phyloP scores from a whole-genome alignment of 2,888 invertebrate genomes.

The Acleris laterana region DNA sequence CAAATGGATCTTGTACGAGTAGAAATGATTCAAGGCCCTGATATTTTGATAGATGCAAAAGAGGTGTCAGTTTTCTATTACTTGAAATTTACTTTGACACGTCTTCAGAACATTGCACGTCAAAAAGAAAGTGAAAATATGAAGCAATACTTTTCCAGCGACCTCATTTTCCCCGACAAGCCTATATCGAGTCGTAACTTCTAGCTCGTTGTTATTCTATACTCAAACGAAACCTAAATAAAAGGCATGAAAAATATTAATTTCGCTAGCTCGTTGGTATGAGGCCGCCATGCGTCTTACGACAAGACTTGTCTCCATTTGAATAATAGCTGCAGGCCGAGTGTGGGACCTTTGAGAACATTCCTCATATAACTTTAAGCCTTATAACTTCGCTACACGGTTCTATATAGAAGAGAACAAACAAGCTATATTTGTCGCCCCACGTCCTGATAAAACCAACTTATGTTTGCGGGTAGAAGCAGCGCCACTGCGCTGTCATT shows the following conservation, averaged over 20 bases:
- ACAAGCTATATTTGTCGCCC: slow-evolving; percentile 17
- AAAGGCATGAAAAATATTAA: slow-evolving; percentile 31
- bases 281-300: slow-evolving; percentile 12
- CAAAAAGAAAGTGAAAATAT: too few relatives aligned
- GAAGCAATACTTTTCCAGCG: too few relatives aligned
- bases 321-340: slow-evolving; percentile 22
- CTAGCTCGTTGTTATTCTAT: slow-evolving; percentile 5
- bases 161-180: too few relatives aligned
- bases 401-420: background rate
- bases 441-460: slow-evolving; percentile 10
- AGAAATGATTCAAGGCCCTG: too few relatives aligned
- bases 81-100: too few relatives aligned
- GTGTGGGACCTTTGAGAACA: background rate
- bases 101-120: too few relatives aligned
- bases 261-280: slow-evolving; percentile 16
- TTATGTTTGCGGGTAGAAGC: slow-evolving; percentile 2
- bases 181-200: too few relatives aligned
- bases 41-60: too few relatives aligned
- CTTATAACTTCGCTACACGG: background rate
- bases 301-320: slow-evolving; percentile 17
- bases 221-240: slow-evolving; percentile 17
- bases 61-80: too few relatives aligned
- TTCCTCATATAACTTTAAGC: background rate
- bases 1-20: too few relatives aligned
- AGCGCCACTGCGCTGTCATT: background rate